These are phyloP conservation scores for Hipposideros armiger DNA, from an alignment of 2,113 vertebrate genomes.

Conservation along the genomic window DNA sequence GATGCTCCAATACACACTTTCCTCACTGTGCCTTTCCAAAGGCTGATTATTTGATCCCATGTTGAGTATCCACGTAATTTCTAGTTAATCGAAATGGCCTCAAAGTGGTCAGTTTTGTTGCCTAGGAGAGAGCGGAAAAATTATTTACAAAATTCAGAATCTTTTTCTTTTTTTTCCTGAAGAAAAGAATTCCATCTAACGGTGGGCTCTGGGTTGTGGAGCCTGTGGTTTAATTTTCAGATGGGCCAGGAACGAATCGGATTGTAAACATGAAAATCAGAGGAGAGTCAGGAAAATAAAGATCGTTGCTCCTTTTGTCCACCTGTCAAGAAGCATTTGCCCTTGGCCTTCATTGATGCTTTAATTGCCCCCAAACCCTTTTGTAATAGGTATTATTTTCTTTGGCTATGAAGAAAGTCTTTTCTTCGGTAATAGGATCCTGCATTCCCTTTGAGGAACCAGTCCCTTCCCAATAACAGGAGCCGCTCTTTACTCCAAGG, in stretches of 20 bases:
- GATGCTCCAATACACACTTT: background rate
- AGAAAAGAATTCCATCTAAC: background rate
- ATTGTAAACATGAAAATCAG: background rate
- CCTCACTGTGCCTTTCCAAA: background rate
- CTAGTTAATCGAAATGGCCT: background rate
- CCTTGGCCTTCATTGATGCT: background rate
- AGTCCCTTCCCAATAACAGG: background rate
- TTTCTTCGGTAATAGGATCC: background rate
- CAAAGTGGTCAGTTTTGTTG: background rate
- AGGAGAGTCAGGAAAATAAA: background rate
- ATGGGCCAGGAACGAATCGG: background rate
- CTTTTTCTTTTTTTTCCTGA: background rate
- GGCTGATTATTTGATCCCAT: background rate
- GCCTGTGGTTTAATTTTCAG: background rate
- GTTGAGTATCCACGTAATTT: background rate
- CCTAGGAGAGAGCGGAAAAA: background rate
- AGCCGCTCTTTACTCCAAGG: background rate
- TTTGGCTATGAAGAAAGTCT: background rate
- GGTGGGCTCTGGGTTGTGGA: background rate
- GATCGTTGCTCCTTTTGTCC: background rate
- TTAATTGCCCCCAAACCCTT: background rate
- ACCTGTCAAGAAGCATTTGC: background rate
- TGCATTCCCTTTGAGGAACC: background rate
- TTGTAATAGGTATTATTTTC: background rate
- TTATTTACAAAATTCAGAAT: background rate